A percentile compares a stretch with the other conserved stretches of the same genome.
These are phyloP conservation scores for Porites rus DNA, from an alignment of 92 coral and sea anemone genomes.

Conservation along the genomic window DNA sequence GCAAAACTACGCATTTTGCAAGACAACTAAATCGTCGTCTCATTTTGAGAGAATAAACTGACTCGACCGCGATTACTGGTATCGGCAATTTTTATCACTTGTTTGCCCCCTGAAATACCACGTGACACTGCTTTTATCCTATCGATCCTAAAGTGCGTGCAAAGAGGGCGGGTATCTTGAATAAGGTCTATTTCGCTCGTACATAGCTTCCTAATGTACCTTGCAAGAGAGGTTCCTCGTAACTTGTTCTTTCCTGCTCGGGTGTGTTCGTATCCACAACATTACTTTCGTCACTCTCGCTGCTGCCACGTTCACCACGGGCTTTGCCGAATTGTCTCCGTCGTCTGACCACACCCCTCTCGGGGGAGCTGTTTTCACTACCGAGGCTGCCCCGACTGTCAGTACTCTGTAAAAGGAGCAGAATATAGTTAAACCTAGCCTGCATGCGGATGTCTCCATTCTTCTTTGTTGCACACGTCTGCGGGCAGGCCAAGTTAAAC, in stretches of 20 bases:
- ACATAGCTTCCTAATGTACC: background rate
- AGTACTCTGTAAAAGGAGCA: slow-evolving; percentile 53
- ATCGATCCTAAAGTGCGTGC: too few species aligned
- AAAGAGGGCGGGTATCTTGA: too few species aligned
- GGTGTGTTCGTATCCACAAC: slow-evolving; percentile 22
- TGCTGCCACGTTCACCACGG: slow-evolving; percentile 44
- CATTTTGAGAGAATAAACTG: too few species aligned
- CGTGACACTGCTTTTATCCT: too few species aligned
- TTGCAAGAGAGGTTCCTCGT: background rate
- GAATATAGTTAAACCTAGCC: background rate
- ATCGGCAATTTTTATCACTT: too few species aligned
- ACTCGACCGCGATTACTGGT: too few species aligned
- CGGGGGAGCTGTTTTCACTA: slow-evolving; percentile 72
- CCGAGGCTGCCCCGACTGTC: slow-evolving; percentile 80
- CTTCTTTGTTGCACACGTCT: too few species aligned
- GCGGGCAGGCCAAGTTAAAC: too few species aligned
- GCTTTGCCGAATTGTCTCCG: background rate
- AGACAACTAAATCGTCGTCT: too few species aligned
- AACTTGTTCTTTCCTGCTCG: background rate
- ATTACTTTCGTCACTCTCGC: slow-evolving; percentile 66
- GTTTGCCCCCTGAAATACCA: too few species aligned
- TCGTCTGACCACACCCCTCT: slow-evolving; percentile 35
- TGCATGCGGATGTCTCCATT: background rate
- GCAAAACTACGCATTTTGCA: too few species aligned
- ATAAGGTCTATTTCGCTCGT: too few species aligned